Evolutionary conservation across 1,140 invertebrate genomes (phyloP), one percentile per base, ranked within the genome.

Genomic region (Lordiphosa stackelbergi): DNA sequence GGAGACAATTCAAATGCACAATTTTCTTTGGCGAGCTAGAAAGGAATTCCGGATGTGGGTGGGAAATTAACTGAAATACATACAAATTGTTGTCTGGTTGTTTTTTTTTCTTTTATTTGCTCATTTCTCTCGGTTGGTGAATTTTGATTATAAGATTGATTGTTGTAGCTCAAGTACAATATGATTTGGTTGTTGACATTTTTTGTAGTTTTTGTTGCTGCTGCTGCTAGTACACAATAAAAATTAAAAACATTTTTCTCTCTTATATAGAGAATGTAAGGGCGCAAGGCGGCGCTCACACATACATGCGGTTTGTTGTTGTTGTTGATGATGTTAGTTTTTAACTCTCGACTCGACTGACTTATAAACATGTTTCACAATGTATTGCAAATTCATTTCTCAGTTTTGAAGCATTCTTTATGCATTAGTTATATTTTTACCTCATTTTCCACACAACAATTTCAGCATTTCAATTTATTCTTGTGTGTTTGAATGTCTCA

Each of bases 361-460:
- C 74, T 81, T 81, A 79, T 71, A 75, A 75, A 85, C 86, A 87
- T 87, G 86, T 86, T 87, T 87, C 85, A 85, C 85, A 87, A 87
- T 87, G 85, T 70, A 81, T 78, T 84, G 83, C 59, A 22, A 60
- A 54, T 65, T 68, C 35, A 49, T 70, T 61, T 72, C 49, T 68
- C 69, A 61, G 60, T 72, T 66, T 69, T 69, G 56, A 66, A 79
- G 71, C 71, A 81, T 66, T 79, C 64, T 59, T 63, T 70, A 62
- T 64, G 53, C 65, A 54, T 58, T 62, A 53, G 68, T 46, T 66
- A 52, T 73, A 38, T 62, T 65, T 51, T 52, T 59, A 87, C 85
- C 85, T 87, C 75, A 87, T 87, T 87, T 87, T 87, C 85, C 85
- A 87, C 85, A 87, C 85, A 87, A 83, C 85, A 86, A 83, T 74